Percentiles rank a stretch among this genome's conserved stretches.
Conservation (phyloP, 2,113 vertebrate genomes). For the Lepus europaeus region DNA sequence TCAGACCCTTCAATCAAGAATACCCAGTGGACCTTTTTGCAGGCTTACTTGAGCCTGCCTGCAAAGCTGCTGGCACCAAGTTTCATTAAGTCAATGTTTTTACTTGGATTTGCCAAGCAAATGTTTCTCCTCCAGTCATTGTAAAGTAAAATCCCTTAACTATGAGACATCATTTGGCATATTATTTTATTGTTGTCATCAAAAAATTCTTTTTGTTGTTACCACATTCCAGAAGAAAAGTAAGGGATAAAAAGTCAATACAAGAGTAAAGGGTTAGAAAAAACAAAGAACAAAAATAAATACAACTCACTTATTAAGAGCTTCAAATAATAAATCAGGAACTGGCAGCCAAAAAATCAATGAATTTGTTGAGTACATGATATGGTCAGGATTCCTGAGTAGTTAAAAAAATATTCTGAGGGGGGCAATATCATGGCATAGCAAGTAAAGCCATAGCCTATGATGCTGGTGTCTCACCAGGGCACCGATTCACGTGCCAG, state of each 20-base stretch:
- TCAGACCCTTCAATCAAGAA: not conserved
- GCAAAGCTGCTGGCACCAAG: not conserved
- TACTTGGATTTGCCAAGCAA: not conserved
- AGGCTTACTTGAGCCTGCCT: not conserved
- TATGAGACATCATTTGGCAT: not conserved
- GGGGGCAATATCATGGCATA: no score
- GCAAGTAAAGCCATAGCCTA: no score
- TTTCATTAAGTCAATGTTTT: not conserved
- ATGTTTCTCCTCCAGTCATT: not conserved
- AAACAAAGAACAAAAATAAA: not conserved
- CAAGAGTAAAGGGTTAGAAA: not conserved
- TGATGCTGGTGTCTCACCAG: no score
- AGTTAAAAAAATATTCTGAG: not conserved
- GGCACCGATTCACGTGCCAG: no score
- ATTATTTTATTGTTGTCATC: not conserved
- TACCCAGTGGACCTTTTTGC: not conserved
- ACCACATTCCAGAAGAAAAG: not conserved
- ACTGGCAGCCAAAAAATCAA: constrained; percentile 1
- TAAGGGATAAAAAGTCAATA: not conserved
- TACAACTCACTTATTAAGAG: not conserved
- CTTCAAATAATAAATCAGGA: not conserved
- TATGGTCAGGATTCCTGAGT: not conserved
- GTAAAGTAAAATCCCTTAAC: not conserved
- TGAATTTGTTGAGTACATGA: not conserved
- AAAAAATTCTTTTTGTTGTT: not conserved